phyloP scores from a whole-genome alignment of 2,888 invertebrate genomes.

The Itoplectis maculator region DNA sequence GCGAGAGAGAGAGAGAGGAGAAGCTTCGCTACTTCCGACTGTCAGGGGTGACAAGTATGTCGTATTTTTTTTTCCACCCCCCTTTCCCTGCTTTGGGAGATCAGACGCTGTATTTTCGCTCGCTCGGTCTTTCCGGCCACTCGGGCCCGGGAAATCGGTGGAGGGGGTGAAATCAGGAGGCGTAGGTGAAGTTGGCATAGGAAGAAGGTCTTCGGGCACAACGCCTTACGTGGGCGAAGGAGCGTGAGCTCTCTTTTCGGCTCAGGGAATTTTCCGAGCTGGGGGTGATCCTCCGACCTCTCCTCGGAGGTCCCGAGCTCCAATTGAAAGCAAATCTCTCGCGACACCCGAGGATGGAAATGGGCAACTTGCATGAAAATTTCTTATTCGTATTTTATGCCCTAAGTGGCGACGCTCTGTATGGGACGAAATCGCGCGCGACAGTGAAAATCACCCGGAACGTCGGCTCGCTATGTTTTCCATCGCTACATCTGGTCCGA shows the following conservation, averaged over 20 bases:
- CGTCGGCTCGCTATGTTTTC: not conserved
- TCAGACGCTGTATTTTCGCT: constrained; percentile 26
- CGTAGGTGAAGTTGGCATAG: constrained; percentile 9
- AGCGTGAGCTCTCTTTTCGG: constrained; percentile 20
- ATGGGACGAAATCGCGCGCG: constrained; percentile 6
- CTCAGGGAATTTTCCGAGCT: constrained; percentile 17
- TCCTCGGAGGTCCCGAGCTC: constrained; percentile 11
- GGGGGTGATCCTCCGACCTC: too few relatives aligned
- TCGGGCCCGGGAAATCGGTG: constrained; percentile 3
- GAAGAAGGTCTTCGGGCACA: not conserved
- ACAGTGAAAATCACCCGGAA: not conserved
- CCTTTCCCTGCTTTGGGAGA: constrained; percentile 25
- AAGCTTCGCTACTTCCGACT: constrained; percentile 47
- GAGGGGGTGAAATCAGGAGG: not conserved
- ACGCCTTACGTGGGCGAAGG: not conserved
- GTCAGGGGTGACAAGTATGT: constrained; percentile 56
- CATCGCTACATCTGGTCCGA: not conserved
- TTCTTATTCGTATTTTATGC: constrained; percentile 22
- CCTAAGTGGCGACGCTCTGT: not conserved
- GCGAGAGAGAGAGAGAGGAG: too few relatives aligned
- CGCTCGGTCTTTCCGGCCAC: not conserved
- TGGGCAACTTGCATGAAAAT: constrained; percentile 25
- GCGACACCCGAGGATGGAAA: constrained; percentile 28
- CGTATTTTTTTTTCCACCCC: constrained; percentile 47
- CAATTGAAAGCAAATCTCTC: constrained; percentile 50